These are phyloP conservation scores for Manis javanica DNA, from an alignment of 2,797 vertebrate genomes.

Conservation along the genomic window DNA sequence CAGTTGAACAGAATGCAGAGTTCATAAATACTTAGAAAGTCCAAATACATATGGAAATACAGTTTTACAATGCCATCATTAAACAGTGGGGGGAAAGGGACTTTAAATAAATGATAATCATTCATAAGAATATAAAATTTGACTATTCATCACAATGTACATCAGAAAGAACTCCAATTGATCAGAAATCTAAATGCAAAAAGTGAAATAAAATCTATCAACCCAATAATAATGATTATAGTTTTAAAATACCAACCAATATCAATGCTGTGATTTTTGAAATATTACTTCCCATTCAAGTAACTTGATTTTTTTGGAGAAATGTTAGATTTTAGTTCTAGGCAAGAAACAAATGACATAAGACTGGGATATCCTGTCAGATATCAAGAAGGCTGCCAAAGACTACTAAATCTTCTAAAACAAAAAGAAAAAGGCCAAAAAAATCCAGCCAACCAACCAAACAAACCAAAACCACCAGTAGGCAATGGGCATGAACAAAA, in stretches of 20 bases:
- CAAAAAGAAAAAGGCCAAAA: not conserved
- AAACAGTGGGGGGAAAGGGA: not conserved
- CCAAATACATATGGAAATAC: not conserved
- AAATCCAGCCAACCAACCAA: not conserved
- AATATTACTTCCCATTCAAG: not conserved
- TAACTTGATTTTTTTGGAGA: not conserved
- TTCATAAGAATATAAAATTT: conserved; percentile 11
- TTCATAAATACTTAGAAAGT: not conserved
- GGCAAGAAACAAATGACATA: not conserved
- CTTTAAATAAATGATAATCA: not conserved
- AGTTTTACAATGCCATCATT: not conserved
- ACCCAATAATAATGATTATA: not conserved
- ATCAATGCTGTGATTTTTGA: conserved; percentile 22
- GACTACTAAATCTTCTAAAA: not conserved
- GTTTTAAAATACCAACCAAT: not conserved
- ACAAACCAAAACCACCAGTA: not conserved
- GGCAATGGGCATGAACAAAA: not conserved
- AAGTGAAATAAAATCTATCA: not conserved
- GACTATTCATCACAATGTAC: not conserved
- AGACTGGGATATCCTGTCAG: not conserved
- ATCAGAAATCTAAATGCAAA: not conserved
- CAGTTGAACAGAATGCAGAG: not conserved
- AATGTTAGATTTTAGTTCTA: not conserved
- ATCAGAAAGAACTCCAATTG: not conserved
- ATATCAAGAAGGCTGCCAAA: not conserved